Evolutionary conservation across 23 tunicate genomes (phyloP), one percentile per base, ranked within the genome.

Genomic region (Diplosoma virens): DNA sequence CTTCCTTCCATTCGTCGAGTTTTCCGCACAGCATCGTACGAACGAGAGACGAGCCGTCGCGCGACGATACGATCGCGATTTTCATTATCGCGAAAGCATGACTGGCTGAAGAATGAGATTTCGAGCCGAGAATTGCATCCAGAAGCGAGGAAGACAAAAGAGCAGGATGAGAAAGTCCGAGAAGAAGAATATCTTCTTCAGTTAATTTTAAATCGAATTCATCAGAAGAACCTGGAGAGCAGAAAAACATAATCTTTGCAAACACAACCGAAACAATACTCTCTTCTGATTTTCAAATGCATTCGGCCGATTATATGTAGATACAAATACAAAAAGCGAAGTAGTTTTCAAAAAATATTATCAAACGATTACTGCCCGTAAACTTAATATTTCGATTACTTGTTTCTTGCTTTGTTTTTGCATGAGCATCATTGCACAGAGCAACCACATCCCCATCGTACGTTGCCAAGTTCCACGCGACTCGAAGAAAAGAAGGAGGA

Each of bases 41-140:
- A 16, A 32, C 47, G 7, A 74, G 32, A 1, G 72, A 53, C 29
- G 54, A 58, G 1, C 47, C 52, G 18, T 23, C 33, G 1, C 37
- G 63, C 3, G 71, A 37, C 32, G 96, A 76, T 45, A 77, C 58
- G 1, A 77, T 58, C 60, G 80, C 37, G 3, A 82, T 71, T 29
- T 88, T 47, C 32, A 89, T 37, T 47, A 89, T 48, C 23, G 76
- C 26, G 28, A 89, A 86, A 21, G 79, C 84, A 47, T 78, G 84
- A 31, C 77, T 58, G n/a, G 86, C 87, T 11, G 77, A 64, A 18
- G 81, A 46, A 60, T 89, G 96, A 3, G 87, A 81, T 25, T 73
- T 69, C 45, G 96, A 86, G 4, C 59, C 27, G 2, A 79, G 20
- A 53, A 89, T 64, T 32, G 83, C 63, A 32, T 52, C 72, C 22